phyloP scores from a whole-genome alignment of 2,888 invertebrate genomes.

The Coleophora deauratella region DNA sequence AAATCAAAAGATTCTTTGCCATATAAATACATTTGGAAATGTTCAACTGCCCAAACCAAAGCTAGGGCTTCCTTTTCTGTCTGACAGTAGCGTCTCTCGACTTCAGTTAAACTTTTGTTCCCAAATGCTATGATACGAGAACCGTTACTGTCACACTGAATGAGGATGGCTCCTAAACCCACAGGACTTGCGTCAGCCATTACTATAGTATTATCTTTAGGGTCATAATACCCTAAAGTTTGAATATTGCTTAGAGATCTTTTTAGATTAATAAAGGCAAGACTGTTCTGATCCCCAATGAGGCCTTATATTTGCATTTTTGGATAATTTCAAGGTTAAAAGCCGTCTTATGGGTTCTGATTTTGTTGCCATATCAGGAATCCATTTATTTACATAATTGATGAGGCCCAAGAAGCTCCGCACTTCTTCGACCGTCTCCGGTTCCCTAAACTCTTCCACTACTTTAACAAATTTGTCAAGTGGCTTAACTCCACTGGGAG shows the following conservation, averaged over 20 bases:
- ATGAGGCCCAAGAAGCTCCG: conserved; percentile 25
- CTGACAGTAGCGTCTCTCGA: conserved; percentile 17
- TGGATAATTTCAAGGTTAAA: conserved; percentile 5
- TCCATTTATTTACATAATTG: conserved; percentile 21
- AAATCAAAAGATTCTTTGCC: conserved; percentile 17
- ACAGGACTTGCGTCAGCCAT: conserved; percentile 21
- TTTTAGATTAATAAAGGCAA: conserved; percentile 1
- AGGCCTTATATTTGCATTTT: conserved; percentile 8
- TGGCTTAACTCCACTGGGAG: conserved; percentile 14
- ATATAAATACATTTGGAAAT: conserved; percentile 11
- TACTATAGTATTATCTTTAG: conserved; percentile 14
- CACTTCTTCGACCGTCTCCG: conserved; percentile 16
- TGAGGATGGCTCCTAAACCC: conserved; percentile 16
- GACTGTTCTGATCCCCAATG: conserved; percentile 11
- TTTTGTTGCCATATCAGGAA: conserved; percentile 17
- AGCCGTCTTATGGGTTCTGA: conserved; percentile 20
- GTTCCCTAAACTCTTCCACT: conserved; percentile 14
- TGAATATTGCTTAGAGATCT: background rate
- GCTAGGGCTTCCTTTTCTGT: conserved; percentile 21
- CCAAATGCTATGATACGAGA: conserved; percentile 20
- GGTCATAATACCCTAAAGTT: conserved; percentile 8
- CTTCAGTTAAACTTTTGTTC: conserved; percentile 14
- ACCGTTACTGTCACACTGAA: conserved; percentile 10
- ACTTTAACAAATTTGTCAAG: conserved; percentile 16
- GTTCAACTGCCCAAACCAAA: no score